A percentile compares a stretch with the other conserved stretches of the same genome.
These are phyloP conservation scores for Trypoxylon attenuatum DNA, from an alignment of 2,888 invertebrate species.

Conservation along the genomic window DNA sequence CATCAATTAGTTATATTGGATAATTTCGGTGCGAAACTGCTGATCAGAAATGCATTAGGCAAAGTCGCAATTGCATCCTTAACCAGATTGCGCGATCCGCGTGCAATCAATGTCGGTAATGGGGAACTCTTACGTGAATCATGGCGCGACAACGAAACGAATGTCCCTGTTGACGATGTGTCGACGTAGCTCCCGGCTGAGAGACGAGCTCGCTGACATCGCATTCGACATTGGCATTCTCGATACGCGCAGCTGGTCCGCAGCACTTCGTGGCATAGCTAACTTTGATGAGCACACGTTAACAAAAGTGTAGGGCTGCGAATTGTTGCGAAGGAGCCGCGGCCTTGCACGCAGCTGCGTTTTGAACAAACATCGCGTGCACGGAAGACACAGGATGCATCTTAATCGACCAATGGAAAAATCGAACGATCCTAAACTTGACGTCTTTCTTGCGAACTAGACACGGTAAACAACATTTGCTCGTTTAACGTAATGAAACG, in stretches of 20 bases:
- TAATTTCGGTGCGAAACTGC: no score
- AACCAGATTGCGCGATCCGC: neutral
- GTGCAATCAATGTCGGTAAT: conserved; percentile 11
- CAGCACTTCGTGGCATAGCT: conserved; percentile 25
- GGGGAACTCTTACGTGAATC: conserved; percentile 25
- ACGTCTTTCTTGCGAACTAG: no score
- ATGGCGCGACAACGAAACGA: conserved; percentile 13
- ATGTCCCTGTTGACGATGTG: no score
- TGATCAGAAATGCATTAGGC: no score
- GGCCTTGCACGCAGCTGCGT: neutral
- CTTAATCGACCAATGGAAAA: neutral
- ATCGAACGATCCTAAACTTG: no score
- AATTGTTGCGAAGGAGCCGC: neutral
- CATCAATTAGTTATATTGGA: no score
- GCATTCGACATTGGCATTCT: conserved; percentile 37
- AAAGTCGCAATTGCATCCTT: no score
- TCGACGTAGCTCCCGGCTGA: conserved; percentile 21
- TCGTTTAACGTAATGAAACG: no score
- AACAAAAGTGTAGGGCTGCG: conserved; percentile 24
- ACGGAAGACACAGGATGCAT: neutral
- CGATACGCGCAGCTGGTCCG: conserved; percentile 33
- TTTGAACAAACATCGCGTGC: conserved; percentile 3
- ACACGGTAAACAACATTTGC: no score
- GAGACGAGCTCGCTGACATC: conserved; percentile 27
- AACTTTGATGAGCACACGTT: conserved; percentile 25